Conservation (phyloP, 2,888 invertebrate species). For the Helicoverpa assulta region DNA sequence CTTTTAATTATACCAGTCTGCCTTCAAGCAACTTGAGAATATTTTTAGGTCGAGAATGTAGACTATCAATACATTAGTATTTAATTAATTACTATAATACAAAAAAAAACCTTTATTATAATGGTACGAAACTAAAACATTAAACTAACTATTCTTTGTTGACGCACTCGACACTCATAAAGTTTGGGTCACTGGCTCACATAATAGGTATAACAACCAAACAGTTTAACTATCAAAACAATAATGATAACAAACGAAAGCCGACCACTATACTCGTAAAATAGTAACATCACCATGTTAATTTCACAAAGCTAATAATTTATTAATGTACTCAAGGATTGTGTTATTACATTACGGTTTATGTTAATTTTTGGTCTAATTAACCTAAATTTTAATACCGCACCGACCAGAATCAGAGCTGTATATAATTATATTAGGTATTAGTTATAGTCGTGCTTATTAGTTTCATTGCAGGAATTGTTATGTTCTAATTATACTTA, state of each 20-base stretch:
- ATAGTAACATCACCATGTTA: slow-evolving; percentile 26
- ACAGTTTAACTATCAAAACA: slow-evolving; percentile 15
- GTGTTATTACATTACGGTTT: slow-evolving; percentile 4
- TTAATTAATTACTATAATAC: neutral
- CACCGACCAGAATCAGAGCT: slow-evolving; percentile 1
- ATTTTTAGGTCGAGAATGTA: neutral
- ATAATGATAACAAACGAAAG: slow-evolving; percentile 35
- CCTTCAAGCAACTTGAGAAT: neutral
- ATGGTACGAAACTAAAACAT: neutral
- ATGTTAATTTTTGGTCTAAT: slow-evolving; percentile 26
- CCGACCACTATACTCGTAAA: slow-evolving; percentile 16
- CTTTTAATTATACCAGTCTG: neutral
- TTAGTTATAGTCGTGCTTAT: neutral
- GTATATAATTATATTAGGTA: slow-evolving; percentile 10
- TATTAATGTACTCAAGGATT: slow-evolving; percentile 17
- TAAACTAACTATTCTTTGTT: neutral
- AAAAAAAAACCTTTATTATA: neutral
- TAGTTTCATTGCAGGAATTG: neutral
- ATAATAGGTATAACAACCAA: slow-evolving; percentile 11
- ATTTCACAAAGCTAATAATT: slow-evolving; percentile 32
- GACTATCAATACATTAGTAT: neutral
- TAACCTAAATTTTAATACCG: slow-evolving; percentile 4
- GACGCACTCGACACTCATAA: neutral
- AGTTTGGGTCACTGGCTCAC: slow-evolving; percentile 10
- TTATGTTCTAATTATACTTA: neutral